Base-by-base conservation (phyloP, 1,140 invertebrate species). In the Subanguina moxae region DNA sequence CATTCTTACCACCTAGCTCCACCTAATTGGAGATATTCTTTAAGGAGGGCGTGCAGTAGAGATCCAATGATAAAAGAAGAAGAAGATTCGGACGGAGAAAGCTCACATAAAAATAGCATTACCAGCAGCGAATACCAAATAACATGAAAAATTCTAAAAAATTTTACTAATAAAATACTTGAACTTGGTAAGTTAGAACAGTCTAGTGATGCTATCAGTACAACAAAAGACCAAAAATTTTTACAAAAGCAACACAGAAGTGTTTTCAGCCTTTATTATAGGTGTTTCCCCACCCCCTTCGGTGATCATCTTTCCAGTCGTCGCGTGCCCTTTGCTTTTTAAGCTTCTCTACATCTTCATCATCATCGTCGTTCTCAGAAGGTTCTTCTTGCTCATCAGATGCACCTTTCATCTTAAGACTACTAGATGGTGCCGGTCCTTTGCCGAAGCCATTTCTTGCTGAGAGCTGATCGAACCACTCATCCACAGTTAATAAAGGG, bases 401-500 rank as follows among this genome's bases (percentile, higher is more conserved):
- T n/a, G n/a, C n/a, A 32, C 25, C 57, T 28, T 48, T 61, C 48
- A 45, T n/a, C 23, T 42, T 58, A 46, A 58, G 57, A 32, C 56
- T 43, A 21, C 56, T 63, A 13, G 59, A 21, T 56, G 27, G 32
- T 56, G 46, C 59, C 15, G 59, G 43, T 23, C 58, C 62, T 57
- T 9, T 25, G 27, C 74, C 70, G 69, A 78, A 90, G 86, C 88
- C 86, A 79, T 91, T 91, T 58, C 90, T 89, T 64, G 86, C 85
- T 0, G 92, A 87, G 74, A 92, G 87, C 83, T 94, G 87, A 57
- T 94, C 89, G 83, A 94, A 96, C 85, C 97, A 96, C 84, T 97
- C 94, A 78, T 95, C 89, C 0, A 98, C 90, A 0, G 92, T 93
- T 84, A 93, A 86, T 0, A 90, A 88, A 0, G 94, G 93, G 65